phyloP scores from a whole-genome alignment of 2,113 vertebrate genomes.

The Campylorhamphus procurvoides region DNA sequence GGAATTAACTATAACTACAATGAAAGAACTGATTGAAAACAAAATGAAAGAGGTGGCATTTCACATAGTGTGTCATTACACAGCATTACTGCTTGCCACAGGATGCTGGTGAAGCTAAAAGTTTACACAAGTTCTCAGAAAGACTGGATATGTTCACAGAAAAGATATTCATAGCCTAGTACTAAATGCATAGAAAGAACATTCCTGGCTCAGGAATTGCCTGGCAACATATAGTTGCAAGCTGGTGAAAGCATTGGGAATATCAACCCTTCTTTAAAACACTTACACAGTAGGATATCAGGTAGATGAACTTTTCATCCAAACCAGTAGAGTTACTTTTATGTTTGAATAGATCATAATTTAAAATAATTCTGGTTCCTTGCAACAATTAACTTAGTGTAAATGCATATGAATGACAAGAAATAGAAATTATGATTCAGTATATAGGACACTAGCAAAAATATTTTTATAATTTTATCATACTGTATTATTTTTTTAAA shows the following conservation, averaged over 20 bases:
- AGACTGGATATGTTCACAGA: accelerated
- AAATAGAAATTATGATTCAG: background rate
- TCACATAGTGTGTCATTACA: background rate
- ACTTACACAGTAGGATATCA: background rate
- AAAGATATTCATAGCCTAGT: background rate
- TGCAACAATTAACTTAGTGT: background rate
- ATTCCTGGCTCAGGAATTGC: background rate
- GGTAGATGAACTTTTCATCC: background rate
- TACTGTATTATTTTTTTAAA: background rate
- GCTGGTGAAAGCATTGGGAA: background rate
- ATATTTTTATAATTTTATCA: background rate
- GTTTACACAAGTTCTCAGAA: background rate
- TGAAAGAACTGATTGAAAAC: background rate
- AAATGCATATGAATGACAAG: background rate
- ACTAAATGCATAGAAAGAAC: background rate
- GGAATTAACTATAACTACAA: background rate
- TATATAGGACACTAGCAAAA: background rate
- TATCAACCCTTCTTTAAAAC: background rate
- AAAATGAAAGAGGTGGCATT: background rate
- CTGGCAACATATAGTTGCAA: background rate
- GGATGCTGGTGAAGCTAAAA: background rate
- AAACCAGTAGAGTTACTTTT: background rate
- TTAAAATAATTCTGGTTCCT: background rate
- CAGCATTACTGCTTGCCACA: background rate
- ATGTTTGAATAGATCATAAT: background rate